Conservation (phyloP, 2,113 vertebrate genomes). For the Clarias macrocephalus region DNA sequence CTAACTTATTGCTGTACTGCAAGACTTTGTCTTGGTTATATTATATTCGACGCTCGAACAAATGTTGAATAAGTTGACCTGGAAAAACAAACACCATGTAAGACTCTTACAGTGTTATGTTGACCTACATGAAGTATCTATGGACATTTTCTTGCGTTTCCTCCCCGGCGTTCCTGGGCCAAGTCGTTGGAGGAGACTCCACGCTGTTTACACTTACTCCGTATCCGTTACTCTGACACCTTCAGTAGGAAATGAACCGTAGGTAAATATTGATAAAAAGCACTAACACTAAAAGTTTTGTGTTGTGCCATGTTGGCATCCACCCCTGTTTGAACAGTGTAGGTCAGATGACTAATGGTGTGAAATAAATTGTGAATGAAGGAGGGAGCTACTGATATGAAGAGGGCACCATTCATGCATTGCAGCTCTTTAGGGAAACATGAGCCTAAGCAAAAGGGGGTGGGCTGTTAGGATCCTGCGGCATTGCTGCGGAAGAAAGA, state of each 20-base stretch:
- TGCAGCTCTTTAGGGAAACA: constrained; percentile 65
- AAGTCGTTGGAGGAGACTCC: constrained; percentile 34
- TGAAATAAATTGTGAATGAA: constrained; percentile 73
- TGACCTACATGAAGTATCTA: constrained; percentile 20
- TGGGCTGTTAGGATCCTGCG: constrained; percentile 43
- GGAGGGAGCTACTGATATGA: constrained; percentile 50
- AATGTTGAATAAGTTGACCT: constrained; percentile 9
- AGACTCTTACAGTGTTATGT: not conserved
- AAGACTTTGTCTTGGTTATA: not conserved
- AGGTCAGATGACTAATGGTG: constrained; percentile 63
- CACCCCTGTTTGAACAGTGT: constrained; percentile 62
- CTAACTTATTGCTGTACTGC: not conserved
- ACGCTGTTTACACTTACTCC: constrained; percentile 36
- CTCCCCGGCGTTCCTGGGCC: not conserved
- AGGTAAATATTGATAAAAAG: constrained; percentile 55
- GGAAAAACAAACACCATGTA: constrained; percentile 10
- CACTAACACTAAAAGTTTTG: constrained; percentile 36
- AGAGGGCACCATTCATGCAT: constrained; percentile 69
- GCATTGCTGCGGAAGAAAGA: constrained; percentile 48
- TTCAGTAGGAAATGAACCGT: constrained; percentile 39
- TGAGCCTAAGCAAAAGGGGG: constrained; percentile 55
- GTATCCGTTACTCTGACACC: constrained; percentile 42
- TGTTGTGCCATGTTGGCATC: constrained; percentile 32
- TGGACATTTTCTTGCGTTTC: constrained; percentile 4
- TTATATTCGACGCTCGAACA: not conserved